phyloP scores from a whole-genome alignment of 1,140 invertebrate species.

The Zaprionus tsacasi region DNA sequence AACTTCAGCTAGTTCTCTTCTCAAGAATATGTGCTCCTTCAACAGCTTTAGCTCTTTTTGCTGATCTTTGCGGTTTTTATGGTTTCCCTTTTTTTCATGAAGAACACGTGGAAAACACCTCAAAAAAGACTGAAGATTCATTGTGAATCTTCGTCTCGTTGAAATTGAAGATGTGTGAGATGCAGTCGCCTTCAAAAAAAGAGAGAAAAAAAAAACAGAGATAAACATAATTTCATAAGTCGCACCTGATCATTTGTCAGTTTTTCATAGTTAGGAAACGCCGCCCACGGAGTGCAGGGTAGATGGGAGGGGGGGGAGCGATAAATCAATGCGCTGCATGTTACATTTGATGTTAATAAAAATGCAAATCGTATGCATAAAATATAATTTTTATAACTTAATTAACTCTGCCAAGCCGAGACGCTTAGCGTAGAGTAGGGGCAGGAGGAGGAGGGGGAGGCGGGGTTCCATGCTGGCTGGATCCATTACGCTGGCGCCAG shows the following conservation, averaged over 20 bases:
- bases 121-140: background rate
- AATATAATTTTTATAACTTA: conserved; percentile 82
- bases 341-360: conserved; percentile 76
- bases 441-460: background rate
- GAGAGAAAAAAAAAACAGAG: background rate
- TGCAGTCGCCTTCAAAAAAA: background rate
- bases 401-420: conserved; percentile 57
- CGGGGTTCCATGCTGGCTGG: conserved; percentile 36
- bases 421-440: background rate
- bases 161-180: conserved; percentile 11
- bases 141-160: background rate
- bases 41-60: background rate
- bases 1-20: too few species aligned
- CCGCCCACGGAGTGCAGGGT: conserved; percentile 45
- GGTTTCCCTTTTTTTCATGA: conserved; percentile 3
- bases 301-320: background rate
- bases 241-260: conserved; percentile 78
- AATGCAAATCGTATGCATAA: conserved; percentile 82
- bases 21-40: too few species aligned
- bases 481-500: conserved; percentile 76
- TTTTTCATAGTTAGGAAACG: conserved; percentile 41
- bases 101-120: background rate
- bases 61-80: conserved; percentile 7
- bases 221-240: conserved; percentile 58
- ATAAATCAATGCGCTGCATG: conserved; percentile 70